phyloP scores from a whole-genome alignment of 2,797 vertebrate genomes.

The Kryptopterus vitreolus region DNA sequence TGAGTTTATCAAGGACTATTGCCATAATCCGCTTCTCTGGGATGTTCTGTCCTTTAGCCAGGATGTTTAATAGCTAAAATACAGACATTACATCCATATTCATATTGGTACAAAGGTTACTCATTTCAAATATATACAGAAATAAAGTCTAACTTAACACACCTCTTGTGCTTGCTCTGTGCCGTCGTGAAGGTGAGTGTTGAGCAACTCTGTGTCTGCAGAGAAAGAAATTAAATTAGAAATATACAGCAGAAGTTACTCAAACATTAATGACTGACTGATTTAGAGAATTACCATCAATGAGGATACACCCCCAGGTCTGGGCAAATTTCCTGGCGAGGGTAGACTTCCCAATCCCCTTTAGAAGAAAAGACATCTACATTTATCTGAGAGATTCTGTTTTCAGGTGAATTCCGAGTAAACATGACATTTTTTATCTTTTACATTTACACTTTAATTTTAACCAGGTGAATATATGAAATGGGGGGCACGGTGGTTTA shows the following conservation, averaged over 20 bases:
- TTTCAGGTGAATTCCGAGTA: neutral
- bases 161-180: conserved; percentile 81
- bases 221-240: conserved; percentile 23
- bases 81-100: conserved; percentile 34
- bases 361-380: conserved; percentile 11
- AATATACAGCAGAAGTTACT: neutral
- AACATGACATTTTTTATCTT: neutral
- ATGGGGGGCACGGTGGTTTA: too few species aligned
- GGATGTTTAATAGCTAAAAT: conserved; percentile 77
- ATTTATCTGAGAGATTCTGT: neutral
- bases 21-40: conserved; percentile 80
- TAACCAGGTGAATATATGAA: too few species aligned
- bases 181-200: conserved; percentile 72
- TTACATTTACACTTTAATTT: neutral
- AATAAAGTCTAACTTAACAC: conserved; percentile 38
- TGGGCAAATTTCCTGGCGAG: conserved; percentile 82
- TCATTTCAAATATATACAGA: neutral
- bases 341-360: conserved; percentile 90
- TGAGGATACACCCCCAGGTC: conserved; percentile 81
- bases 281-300: conserved; percentile 81
- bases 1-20: conserved; percentile 81
- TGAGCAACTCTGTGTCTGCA: conserved; percentile 84
- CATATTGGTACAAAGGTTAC: neutral
- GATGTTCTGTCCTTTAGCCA: conserved; percentile 77
- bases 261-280: neutral